Conservation (phyloP, 2,113 vertebrate genomes). For the Laticauda colubrina region DNA sequence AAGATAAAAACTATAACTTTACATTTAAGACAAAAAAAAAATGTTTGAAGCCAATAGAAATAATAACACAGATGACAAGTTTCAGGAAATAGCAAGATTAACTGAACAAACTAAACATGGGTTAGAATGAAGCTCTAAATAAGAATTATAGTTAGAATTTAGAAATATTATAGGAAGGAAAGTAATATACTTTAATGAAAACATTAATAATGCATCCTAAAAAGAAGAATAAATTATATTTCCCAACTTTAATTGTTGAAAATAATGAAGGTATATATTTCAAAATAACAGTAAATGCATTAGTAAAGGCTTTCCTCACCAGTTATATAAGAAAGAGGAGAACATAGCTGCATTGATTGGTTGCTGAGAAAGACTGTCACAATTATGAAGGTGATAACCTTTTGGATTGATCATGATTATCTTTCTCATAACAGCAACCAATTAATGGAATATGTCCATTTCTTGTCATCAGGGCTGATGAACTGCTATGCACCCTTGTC, state of each 20-base stretch:
- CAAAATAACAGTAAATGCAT: not conserved
- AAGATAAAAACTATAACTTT: not conserved
- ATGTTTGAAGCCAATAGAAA: not conserved
- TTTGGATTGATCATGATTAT: not conserved
- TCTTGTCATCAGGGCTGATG: not conserved
- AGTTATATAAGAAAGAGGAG: not conserved
- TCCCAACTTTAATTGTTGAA: not conserved
- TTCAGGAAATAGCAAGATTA: not conserved
- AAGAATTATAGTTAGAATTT: not conserved
- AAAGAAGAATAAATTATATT: not conserved
- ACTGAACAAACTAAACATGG: not conserved
- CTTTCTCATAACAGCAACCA: not conserved
- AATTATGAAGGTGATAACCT: not conserved
- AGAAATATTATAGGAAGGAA: not conserved
- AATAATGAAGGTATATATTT: not conserved
- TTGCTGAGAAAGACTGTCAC: not conserved
- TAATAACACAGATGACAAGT: not conserved
- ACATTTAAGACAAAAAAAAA: not conserved
- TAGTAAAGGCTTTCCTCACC: not conserved
- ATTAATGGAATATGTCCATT: not conserved
- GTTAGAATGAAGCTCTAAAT: not conserved
- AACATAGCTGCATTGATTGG: not conserved
- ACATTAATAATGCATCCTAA: not conserved
- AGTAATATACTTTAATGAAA: not conserved
- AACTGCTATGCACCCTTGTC: not conserved